phyloP scores from a whole-genome alignment of 2,888 invertebrate species.

The Amblyteles armatorius region DNA sequence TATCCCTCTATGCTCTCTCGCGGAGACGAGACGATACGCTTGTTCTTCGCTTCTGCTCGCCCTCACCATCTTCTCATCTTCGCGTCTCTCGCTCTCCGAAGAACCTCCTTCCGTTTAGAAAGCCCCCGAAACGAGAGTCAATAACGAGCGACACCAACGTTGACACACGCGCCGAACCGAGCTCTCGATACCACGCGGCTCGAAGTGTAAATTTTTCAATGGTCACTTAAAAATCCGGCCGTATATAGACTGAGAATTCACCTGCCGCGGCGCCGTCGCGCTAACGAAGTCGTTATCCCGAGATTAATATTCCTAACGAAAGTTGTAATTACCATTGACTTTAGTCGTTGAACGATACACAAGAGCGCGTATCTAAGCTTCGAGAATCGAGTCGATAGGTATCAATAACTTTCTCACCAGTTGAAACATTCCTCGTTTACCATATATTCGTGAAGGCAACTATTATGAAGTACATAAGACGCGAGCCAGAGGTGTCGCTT shows the following conservation, averaged over 20 bases:
- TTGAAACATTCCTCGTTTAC: conserved; percentile 19
- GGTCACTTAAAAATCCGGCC: conserved; percentile 65
- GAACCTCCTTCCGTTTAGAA: conserved; percentile 57
- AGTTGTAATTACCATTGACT: conserved; percentile 53
- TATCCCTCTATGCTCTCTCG: conserved; percentile 12
- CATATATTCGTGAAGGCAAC: neutral
- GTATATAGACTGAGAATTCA: conserved; percentile 59
- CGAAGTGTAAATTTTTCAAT: conserved; percentile 57
- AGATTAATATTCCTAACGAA: conserved; percentile 74
- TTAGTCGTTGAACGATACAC: neutral
- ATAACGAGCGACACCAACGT: conserved; percentile 63
- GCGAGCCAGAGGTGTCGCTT: neutral
- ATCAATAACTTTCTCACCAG: conserved; percentile 32
- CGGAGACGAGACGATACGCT: conserved; percentile 29
- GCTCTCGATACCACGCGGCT: neutral
- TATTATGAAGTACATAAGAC: conserved; percentile 24
- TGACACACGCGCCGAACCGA: conserved; percentile 46
- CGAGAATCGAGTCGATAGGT: conserved; percentile 5
- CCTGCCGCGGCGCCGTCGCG: conserved; percentile 60
- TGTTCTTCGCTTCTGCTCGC: conserved; percentile 19
- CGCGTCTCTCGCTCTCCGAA: conserved; percentile 16
- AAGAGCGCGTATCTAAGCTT: neutral
- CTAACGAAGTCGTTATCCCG: conserved; percentile 72
- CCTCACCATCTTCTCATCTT: conserved; percentile 36
- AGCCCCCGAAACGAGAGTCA: conserved; percentile 61